These are phyloP conservation scores for Zophobas atratus DNA, from an alignment of 1,140 invertebrate species.

Conservation along the genomic window DNA sequence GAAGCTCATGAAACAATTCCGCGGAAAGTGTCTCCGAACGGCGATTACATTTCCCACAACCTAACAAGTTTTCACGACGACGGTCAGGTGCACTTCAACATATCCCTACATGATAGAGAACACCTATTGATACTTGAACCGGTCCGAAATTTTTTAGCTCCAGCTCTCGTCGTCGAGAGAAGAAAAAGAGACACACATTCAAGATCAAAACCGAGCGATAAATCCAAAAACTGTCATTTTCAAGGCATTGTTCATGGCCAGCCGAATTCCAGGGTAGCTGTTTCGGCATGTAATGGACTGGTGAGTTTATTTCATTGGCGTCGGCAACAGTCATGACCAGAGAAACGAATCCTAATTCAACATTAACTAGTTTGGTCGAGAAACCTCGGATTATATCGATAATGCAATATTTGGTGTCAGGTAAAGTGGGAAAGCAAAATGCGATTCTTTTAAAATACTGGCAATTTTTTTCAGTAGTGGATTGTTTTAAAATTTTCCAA, in stretches of 20 bases:
- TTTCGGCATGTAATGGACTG: slow-evolving; percentile 87
- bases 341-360: too few relatives aligned
- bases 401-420: too few relatives aligned
- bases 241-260: slow-evolving; percentile 81
- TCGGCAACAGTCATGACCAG: background rate
- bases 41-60: slow-evolving; percentile 72
- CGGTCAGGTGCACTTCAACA: slow-evolving; percentile 71
- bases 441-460: too few relatives aligned
- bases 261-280: slow-evolving; percentile 77
- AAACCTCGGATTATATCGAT: too few relatives aligned
- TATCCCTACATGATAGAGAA: slow-evolving; percentile 71
- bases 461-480: too few relatives aligned
- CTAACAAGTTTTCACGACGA: slow-evolving; percentile 70
- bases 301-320: slow-evolving; percentile 72
- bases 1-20: slow-evolving; percentile 73
- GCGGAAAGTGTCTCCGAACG: slow-evolving; percentile 71
- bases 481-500: too few relatives aligned
- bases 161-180: slow-evolving; percentile 80
- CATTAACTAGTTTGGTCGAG: too few relatives aligned
- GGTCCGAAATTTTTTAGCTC: slow-evolving; percentile 78
- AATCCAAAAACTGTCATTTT: slow-evolving; percentile 80
- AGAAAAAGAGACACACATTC: slow-evolving; percentile 72
- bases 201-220: slow-evolving; percentile 69
- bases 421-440: too few relatives aligned
- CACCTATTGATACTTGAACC: slow-evolving; percentile 73